phyloP scores from a whole-genome alignment of 1,140 invertebrate species.

The Sesamia nonagrioides region DNA sequence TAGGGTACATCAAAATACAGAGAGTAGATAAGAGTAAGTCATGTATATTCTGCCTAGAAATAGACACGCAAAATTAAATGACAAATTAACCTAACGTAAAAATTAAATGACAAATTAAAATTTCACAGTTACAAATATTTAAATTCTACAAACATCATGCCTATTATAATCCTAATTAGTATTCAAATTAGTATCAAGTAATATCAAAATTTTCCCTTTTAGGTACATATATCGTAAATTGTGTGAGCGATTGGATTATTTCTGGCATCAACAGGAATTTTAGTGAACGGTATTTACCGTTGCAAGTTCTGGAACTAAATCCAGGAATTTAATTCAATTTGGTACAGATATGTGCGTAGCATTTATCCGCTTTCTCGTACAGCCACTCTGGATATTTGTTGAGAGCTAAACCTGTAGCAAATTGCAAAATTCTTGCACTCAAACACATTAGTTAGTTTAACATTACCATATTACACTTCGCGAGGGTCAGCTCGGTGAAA shows the following conservation, averaged over 20 bases:
- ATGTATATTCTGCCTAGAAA: too few species aligned
- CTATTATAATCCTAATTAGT: too few species aligned
- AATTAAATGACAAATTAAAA: too few species aligned
- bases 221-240: too few species aligned
- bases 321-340: neutral
- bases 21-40: too few species aligned
- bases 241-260: neutral
- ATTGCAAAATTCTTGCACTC: slow-evolving; percentile 49
- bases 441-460: slow-evolving; percentile 32
- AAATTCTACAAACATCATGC: too few species aligned
- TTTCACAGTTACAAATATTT: too few species aligned
- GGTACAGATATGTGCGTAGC: neutral
- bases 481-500: neutral
- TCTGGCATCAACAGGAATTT: neutral
- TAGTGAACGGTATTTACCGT: neutral
- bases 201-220: too few species aligned
- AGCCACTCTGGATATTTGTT: neutral
- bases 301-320: neutral
- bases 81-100: too few species aligned
- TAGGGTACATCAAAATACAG: too few species aligned
- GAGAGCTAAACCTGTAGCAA: slow-evolving; percentile 36
- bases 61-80: too few species aligned
- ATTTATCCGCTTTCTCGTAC: neutral
- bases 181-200: too few species aligned
- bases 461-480: slow-evolving; percentile 22